A percentile compares a stretch with the other conserved stretches of the same genome.
These are phyloP conservation scores for Polypedilum vanderplanki DNA, from an alignment of 1,140 invertebrate genomes.

Conservation along the genomic window DNA sequence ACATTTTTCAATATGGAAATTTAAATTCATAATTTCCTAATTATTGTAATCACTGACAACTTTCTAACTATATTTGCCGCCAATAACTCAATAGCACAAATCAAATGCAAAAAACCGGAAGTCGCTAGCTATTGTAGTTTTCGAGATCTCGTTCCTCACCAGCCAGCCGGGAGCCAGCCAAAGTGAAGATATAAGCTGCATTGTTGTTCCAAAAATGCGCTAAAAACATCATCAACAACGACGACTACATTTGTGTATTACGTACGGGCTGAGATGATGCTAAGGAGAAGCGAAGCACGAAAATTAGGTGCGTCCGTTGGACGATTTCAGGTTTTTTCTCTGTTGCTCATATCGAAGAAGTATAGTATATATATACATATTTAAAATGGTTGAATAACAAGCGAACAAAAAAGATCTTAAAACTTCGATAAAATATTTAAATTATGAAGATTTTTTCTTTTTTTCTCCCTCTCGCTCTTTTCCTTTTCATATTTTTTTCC, in stretches of 20 bases:
- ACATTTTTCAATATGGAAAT: no score
- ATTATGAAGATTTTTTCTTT: slow-evolving; percentile 27
- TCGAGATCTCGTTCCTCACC: no score
- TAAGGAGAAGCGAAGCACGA: slow-evolving; percentile 8
- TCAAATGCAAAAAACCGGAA: no score
- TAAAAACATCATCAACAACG: no score
- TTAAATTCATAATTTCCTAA: no score
- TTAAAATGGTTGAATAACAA: slow-evolving; percentile 28
- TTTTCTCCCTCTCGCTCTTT: not conserved
- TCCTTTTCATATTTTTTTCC: slow-evolving; percentile 25
- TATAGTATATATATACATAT: not conserved
- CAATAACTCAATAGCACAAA: no score
- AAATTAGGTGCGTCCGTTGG: slow-evolving; percentile 27
- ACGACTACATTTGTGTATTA: not conserved
- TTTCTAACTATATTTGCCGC: no score
- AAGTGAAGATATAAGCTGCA: no score
- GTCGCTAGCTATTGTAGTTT: no score
- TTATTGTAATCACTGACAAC: no score
- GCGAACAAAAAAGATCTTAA: slow-evolving; percentile 27
- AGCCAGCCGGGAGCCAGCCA: no score
- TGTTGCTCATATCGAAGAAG: not conserved
- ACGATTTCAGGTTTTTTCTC: slow-evolving; percentile 11
- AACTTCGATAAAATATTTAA: slow-evolving; percentile 26
- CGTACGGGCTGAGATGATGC: not conserved
- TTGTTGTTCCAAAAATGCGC: no score